A percentile compares a stretch with the other conserved stretches of the same genome.
Evolutionary conservation across 2,888 invertebrate species (phyloP).

Genomic region (Pammene fasciana): DNA sequence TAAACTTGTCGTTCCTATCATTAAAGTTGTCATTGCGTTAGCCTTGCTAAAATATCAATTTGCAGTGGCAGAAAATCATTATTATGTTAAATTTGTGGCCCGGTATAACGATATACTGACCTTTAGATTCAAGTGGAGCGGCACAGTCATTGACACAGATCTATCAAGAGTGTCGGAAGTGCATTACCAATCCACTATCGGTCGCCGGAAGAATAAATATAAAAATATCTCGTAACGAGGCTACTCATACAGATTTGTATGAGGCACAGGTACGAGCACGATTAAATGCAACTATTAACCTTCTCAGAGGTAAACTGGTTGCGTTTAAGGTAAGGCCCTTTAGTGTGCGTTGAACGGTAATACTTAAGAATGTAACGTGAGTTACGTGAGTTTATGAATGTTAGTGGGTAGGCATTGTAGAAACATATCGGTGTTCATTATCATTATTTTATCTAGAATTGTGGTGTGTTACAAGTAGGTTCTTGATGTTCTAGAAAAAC

Average conservation of each 20-base stretch:
- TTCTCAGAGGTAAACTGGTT: slow-evolving; percentile 58
- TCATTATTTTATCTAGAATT: too few relatives aligned
- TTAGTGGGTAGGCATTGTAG: too few relatives aligned
- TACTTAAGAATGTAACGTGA: slow-evolving; percentile 13
- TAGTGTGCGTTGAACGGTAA: slow-evolving; percentile 35
- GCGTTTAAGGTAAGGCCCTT: slow-evolving; percentile 47
- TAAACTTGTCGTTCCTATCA: background rate
- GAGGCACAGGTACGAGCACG: slow-evolving; percentile 22
- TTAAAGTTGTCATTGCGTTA: slow-evolving; percentile 7
- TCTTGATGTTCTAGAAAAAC: too few relatives aligned
- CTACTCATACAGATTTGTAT: slow-evolving; percentile 46
- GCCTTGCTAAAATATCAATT: background rate
- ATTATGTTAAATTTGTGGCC: too few relatives aligned
- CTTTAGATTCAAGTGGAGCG: slow-evolving; percentile 48
- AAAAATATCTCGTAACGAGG: slow-evolving; percentile 55
- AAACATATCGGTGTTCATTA: too few relatives aligned
- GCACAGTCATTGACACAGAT: slow-evolving; percentile 66
- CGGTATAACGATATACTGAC: slow-evolving; percentile 51
- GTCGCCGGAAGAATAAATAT: slow-evolving; percentile 61
- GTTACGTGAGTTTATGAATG: too few relatives aligned
- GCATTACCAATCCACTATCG: slow-evolving; percentile 44
- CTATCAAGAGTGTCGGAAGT: slow-evolving; percentile 59
- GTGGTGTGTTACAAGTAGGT: too few relatives aligned
- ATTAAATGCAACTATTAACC: slow-evolving; percentile 52
- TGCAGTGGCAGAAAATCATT: slow-evolving; percentile 20